These are phyloP conservation scores for Varanus komodoensis DNA, from an alignment of 2,113 vertebrate genomes.

Conservation along the genomic window DNA sequence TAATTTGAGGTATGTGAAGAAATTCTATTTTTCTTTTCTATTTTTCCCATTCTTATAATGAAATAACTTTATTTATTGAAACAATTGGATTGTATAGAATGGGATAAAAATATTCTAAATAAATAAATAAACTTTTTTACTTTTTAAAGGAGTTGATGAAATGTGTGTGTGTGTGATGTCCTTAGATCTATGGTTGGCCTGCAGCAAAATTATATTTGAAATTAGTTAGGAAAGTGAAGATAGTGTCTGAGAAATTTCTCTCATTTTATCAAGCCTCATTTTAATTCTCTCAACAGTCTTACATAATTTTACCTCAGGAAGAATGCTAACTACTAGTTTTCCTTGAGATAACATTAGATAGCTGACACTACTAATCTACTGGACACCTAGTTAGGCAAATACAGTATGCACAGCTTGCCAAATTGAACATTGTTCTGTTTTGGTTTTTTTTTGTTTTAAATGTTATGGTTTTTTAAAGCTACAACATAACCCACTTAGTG, in stretches of 20 bases:
- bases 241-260: neutral
- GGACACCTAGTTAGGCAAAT: no score
- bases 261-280: neutral
- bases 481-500: no score
- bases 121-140: no score
- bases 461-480: no score
- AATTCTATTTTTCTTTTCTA: neutral
- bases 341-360: neutral
- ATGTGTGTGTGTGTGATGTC: neutral
- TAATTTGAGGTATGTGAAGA: constrained; percentile 17
- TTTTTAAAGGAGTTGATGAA: neutral
- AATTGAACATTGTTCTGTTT: no score
- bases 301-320: neutral
- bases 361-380: neutral
- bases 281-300: neutral
- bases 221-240: neutral
- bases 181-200: neutral
- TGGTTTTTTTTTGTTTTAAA: no score
- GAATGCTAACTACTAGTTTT: neutral
- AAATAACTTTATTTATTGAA: neutral
- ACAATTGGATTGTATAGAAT: no score
- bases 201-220: neutral
- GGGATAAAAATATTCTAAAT: no score
- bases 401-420: no score
- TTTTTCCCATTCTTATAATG: neutral